Conservation (phyloP, 1,140 invertebrate genomes). For the Bombus cullumanus region DNA sequence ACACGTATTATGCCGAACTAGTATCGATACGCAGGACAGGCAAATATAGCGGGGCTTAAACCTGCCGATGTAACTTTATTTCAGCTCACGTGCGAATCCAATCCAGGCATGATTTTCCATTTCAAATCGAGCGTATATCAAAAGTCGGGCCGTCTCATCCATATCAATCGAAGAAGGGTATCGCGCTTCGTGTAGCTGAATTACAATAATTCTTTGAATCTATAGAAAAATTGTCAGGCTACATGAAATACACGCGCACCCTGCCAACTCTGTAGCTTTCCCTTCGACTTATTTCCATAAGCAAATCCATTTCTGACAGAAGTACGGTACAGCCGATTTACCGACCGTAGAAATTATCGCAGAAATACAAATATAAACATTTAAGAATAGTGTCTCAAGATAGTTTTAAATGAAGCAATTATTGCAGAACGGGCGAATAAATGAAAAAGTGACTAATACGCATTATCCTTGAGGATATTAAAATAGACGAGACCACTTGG, state of each 20-base stretch:
- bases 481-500: conserved; percentile 49
- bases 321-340: too few relatives aligned
- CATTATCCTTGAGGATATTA: conserved; percentile 24
- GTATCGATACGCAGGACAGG: conserved; percentile 39
- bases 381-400: too few relatives aligned
- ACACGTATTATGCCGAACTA: conserved; percentile 43
- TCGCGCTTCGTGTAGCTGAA: conserved; percentile 30
- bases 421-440: too few relatives aligned
- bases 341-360: too few relatives aligned
- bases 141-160: conserved; percentile 79
- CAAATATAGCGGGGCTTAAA: conserved; percentile 32
- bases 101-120: conserved; percentile 82
- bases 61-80: conserved; percentile 72
- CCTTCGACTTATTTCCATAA: background rate
- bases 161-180: conserved; percentile 78
- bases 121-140: conserved; percentile 82
- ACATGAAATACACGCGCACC: background rate
- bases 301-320: background rate
- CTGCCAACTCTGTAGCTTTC: background rate
- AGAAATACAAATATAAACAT: background rate
- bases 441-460: too few relatives aligned
- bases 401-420: too few relatives aligned
- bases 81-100: conserved; percentile 80
- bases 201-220: conserved; percentile 53
- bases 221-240: conserved; percentile 43